Evolutionary conservation across 2,888 invertebrate species (phyloP), one percentile per base, ranked within the genome.

Genomic region (Nysson spinosus): DNA sequence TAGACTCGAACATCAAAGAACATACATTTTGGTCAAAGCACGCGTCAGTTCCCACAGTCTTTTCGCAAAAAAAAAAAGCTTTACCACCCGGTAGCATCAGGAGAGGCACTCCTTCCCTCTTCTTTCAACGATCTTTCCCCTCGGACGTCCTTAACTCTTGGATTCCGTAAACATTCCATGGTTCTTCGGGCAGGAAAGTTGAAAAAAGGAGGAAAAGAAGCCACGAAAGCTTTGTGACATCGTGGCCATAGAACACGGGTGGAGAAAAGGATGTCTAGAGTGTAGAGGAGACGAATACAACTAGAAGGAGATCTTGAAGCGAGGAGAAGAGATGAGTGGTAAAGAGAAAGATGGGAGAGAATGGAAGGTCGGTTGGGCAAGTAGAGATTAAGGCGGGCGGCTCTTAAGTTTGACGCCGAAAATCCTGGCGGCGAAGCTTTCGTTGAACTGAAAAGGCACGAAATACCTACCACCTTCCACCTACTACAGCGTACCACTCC

Each of bases 361-460:
- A 63, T 54, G 56, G 57, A 75, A 65, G 78, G 66, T 72, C 58
- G 72, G 70, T 69, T 69, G 75, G 67, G 69, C 72, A 77, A 77
- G 74, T 68, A 67, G 70, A 81, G 78, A 79, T 80, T 76, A 79
- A 81, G 78, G 75, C 70, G 69, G n/a, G 73, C 67, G 69, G 76
- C 77, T 77, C 75, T 81, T 77, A 75, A 81, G 75, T 69, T 69
- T 62, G 68, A 43, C 72, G 75, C 73, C 71, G 54, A 80, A n/a
- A 80, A 80, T 80, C 70, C 78, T 75, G 73, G 63, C 64, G 58
- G 54, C 51, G 66, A 57, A 65, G 54, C 58, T 76, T 78, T 77
- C 67, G 61, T 46, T 60, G 58, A 43, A 73, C 67, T 61, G 62
- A 75, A 79, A 75, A 79, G 77, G 70, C 68, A 73, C 73, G 78